phyloP scores from a whole-genome alignment of 2,797 vertebrate species.

The Leptodactylus fallax region DNA sequence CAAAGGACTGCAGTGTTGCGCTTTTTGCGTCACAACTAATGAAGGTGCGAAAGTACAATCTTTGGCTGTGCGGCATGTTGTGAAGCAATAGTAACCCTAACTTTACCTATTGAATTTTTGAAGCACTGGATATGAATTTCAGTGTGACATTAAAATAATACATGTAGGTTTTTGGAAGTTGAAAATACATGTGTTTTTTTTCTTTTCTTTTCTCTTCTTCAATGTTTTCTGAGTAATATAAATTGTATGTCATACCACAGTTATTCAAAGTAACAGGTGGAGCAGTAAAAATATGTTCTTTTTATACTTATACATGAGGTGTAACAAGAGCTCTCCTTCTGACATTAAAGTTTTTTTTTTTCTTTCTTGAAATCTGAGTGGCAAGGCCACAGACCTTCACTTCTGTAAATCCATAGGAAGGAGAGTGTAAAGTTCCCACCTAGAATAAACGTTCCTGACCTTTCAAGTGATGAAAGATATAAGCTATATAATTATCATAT shows the following conservation, averaged over 20 bases:
- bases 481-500: conserved; percentile 68
- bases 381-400: conserved; percentile 60
- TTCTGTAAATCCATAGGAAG: conserved; percentile 62
- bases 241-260: conserved; percentile 36
- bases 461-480: conserved; percentile 69
- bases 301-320: conserved; percentile 66
- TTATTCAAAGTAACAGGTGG: conserved; percentile 67
- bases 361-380: conserved; percentile 54
- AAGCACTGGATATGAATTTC: no score
- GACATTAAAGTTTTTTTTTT: conserved; percentile 60
- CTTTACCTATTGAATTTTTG: no score
- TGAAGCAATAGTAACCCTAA: no score
- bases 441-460: conserved; percentile 66
- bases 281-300: conserved; percentile 66
- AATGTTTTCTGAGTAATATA: conserved; percentile 26
- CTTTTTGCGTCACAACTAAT: no score
- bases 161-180: not conserved
- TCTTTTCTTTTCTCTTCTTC: not conserved
- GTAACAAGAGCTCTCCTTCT: conserved; percentile 63
- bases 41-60: no score
- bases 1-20: no score
- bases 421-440: conserved; percentile 66
- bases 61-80: no score
- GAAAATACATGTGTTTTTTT: conserved; percentile 21
- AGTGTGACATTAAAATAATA: no score